Percentiles rank a stretch among this genome's conserved stretches.
Conservation (phyloP, 2,888 invertebrate genomes). For the Erannis defoliaria region DNA sequence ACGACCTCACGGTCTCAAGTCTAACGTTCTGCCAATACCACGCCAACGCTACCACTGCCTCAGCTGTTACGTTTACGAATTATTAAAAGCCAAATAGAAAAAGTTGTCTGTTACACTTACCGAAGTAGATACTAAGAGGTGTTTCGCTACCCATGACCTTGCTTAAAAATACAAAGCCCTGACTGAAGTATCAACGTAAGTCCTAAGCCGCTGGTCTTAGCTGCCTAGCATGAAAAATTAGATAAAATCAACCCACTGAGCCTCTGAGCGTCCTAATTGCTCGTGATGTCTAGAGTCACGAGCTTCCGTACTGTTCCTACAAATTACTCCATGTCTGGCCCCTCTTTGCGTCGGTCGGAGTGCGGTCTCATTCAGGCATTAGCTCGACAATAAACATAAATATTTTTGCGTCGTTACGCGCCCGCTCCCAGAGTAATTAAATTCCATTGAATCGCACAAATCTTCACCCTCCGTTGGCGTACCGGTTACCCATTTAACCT, state of each 20-base stretch:
- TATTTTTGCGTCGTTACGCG: conserved; percentile 83
- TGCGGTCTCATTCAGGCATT: conserved; percentile 79
- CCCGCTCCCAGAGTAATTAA: conserved; percentile 80
- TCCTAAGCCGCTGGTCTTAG: too few species aligned
- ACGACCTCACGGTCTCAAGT: too few species aligned
- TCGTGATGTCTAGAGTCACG: conserved; percentile 1
- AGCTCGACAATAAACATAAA: conserved; percentile 84
- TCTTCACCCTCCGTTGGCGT: conserved; percentile 69
- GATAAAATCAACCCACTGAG: background rate
- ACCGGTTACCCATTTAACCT: conserved; percentile 55
- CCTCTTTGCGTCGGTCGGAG: conserved; percentile 49
- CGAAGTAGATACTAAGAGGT: too few species aligned
- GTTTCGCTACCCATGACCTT: too few species aligned
- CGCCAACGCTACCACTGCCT: too few species aligned
- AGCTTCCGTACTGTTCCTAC: conserved; percentile 26
- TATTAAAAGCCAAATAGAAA: too few species aligned
- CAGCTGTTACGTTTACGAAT: too few species aligned
- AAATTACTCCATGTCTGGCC: conserved; percentile 44
- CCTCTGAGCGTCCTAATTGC: conserved; percentile 1
- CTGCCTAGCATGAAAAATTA: background rate
- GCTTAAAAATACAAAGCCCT: too few species aligned
- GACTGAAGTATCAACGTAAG: too few species aligned
- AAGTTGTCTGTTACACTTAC: too few species aligned
- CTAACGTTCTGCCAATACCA: too few species aligned
- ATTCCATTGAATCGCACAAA: conserved; percentile 85